Percentiles rank a stretch among this genome's conserved stretches.
Conservation (phyloP, 64 coral and sea anemone genomes). For the Montipora efflorescens region DNA sequence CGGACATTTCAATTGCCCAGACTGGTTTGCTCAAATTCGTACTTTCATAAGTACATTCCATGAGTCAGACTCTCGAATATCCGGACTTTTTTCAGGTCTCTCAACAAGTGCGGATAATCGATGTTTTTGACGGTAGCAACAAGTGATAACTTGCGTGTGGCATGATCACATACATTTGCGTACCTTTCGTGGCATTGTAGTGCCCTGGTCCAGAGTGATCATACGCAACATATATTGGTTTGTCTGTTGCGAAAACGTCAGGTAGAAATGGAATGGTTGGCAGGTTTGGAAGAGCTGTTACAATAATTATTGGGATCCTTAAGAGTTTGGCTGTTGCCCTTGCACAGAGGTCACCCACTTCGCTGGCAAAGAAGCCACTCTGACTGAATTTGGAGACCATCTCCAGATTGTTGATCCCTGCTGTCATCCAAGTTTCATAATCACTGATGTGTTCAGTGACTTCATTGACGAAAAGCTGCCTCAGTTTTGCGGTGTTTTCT, state of each 20-base stretch:
- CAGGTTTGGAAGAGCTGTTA: conserved; percentile 61
- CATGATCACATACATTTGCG: neutral
- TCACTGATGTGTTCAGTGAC: conserved; percentile 55
- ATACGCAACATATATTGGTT: conserved; percentile 81
- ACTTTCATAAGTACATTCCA: too few relatives aligned
- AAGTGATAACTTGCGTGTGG: too few relatives aligned
- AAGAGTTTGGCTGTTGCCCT: conserved; percentile 69
- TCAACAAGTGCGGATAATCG: too few relatives aligned
- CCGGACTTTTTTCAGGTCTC: too few relatives aligned
- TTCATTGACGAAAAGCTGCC: conserved; percentile 70
- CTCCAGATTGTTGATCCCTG: conserved; percentile 38
- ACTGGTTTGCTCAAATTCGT: too few relatives aligned
- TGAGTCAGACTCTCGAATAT: too few relatives aligned
- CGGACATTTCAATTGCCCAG: too few relatives aligned
- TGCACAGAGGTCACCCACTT: conserved; percentile 83
- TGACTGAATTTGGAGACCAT: conserved; percentile 71
- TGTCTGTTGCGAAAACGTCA: conserved; percentile 36
- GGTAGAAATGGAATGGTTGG: conserved; percentile 85
- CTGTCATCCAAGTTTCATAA: conserved; percentile 71
- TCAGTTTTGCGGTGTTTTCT: conserved; percentile 54
- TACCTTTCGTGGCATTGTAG: conserved; percentile 88
- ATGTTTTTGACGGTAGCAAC: too few relatives aligned
- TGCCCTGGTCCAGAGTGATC: conserved; percentile 83
- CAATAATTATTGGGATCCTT: conserved; percentile 72
- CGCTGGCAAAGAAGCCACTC: conserved; percentile 75